Conservation (phyloP, 2,113 vertebrate species). For the Melanocharis versteri region DNA sequence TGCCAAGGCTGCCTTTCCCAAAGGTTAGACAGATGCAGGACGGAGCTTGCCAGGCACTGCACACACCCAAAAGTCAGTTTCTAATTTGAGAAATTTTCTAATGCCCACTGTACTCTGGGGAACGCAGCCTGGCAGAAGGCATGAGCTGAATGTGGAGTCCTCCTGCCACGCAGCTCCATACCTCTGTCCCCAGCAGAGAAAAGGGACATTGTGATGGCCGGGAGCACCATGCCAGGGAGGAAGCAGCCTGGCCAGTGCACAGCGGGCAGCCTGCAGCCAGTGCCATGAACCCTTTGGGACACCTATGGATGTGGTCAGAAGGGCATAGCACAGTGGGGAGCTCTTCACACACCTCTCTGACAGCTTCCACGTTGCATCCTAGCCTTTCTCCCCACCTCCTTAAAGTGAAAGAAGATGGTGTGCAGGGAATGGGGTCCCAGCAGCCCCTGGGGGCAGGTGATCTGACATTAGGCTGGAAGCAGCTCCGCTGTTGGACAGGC, state of each 20-base stretch:
- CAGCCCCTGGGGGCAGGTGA: not conserved
- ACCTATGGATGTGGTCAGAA: not conserved
- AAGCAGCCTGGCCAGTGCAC: not conserved
- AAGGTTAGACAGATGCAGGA: slow-evolving; percentile 1
- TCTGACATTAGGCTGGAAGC: not conserved
- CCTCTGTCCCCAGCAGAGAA: not conserved
- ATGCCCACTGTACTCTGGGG: not conserved
- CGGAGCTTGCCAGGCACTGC: not conserved
- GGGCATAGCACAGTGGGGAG: not conserved
- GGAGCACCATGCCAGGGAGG: not conserved
- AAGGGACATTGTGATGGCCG: not conserved
- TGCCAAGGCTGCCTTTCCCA: not conserved
- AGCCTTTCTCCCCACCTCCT: not conserved
- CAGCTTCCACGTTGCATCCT: not conserved
- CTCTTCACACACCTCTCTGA: not conserved
- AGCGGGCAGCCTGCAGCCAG: not conserved
- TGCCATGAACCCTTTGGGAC: not conserved
- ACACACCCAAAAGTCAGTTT: not conserved
- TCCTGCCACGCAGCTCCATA: not conserved
- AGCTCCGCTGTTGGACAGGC: rapidly evolving
- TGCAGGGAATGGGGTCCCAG: not conserved
- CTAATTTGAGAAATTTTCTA: slow-evolving; percentile 22
- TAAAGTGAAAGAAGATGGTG: not conserved
- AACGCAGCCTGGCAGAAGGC: not conserved
- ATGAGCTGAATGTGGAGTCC: not conserved